Evolutionary conservation across 2,113 vertebrate species (phyloP).

Genomic region (Pseudorectes ferrugineus): DNA sequence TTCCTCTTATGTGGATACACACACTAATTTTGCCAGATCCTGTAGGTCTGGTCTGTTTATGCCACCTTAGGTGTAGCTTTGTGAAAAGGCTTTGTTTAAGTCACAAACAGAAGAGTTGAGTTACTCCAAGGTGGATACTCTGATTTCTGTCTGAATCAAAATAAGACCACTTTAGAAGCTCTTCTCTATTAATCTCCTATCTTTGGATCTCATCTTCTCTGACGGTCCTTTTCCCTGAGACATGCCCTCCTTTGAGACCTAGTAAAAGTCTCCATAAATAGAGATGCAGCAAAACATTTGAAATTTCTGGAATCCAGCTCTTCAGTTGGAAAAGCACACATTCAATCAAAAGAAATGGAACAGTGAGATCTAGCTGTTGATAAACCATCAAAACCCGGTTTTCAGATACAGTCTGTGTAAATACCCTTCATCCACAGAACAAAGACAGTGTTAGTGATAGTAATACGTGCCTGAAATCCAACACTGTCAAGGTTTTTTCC

Average conservation of each 20-base stretch:
- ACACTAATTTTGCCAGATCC: neutral
- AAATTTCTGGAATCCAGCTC: neutral
- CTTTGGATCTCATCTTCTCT: neutral
- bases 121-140: neutral
- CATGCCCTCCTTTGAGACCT: neutral
- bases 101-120: neutral
- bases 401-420: neutral
- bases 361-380: neutral
- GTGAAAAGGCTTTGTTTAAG: neutral
- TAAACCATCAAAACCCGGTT: neutral
- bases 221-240: neutral
- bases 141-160: neutral
- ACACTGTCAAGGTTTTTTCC: neutral
- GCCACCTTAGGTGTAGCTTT: neutral
- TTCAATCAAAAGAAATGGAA: neutral
- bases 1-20: neutral
- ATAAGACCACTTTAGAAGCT: neutral
- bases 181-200: neutral
- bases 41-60: neutral
- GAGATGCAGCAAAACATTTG: neutral
- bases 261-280: neutral
- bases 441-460: neutral
- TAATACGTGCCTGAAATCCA: constrained; percentile 12
- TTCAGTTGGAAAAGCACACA: neutral
- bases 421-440: neutral